Percentiles rank a stretch among this genome's conserved stretches.
phyloP scores from a whole-genome alignment of 2,113 vertebrate species.

The Tupaia chinensis region DNA sequence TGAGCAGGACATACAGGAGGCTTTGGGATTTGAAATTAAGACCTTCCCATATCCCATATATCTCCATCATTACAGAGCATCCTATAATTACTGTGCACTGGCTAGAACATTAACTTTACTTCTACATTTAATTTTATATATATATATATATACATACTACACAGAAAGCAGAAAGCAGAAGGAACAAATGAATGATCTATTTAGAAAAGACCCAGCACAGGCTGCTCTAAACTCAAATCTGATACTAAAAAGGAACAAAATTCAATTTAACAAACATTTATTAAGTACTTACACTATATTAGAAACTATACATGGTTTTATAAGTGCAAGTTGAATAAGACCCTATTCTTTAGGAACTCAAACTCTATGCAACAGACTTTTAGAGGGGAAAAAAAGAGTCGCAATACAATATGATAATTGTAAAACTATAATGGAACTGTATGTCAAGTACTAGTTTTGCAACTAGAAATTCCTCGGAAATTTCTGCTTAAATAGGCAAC shows the following conservation, averaged over 20 bases:
- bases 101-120: background rate
- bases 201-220: background rate
- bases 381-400: background rate
- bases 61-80: too few species aligned
- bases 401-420: background rate
- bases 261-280: background rate
- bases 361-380: background rate
- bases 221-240: background rate
- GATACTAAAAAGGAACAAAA: background rate
- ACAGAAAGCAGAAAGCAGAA: background rate
- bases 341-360: background rate
- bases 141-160: background rate
- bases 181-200: background rate
- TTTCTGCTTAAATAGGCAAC: background rate
- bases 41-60: too few species aligned
- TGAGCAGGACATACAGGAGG: too few species aligned
- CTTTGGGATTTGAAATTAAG: too few species aligned
- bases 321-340: background rate
- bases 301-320: background rate
- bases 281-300: background rate
- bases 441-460: background rate
- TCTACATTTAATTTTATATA: constrained; percentile 27
- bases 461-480: background rate
- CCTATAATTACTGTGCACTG: too few species aligned
- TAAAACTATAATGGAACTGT: background rate